A percentile compares a stretch with the other conserved stretches of the same genome.
These are phyloP conservation scores for Prunella strophiata DNA, from an alignment of 2,797 vertebrate genomes.

Conservation along the genomic window DNA sequence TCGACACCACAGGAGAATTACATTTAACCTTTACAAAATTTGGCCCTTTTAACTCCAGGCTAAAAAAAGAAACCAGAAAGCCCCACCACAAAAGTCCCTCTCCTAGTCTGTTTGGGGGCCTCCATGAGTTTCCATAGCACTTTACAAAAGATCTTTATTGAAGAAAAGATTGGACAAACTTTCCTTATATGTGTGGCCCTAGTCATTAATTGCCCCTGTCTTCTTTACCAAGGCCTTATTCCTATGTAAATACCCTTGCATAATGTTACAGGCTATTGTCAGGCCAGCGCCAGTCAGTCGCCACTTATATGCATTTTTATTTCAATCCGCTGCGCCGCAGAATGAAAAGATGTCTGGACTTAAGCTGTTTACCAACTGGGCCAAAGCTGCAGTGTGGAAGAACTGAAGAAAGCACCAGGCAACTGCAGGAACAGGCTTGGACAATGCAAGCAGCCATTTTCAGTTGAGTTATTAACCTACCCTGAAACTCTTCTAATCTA, in stretches of 20 bases:
- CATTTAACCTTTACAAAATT: conserved; percentile 52
- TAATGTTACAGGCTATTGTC: conserved; percentile 84
- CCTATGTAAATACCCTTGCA: conserved; percentile 87
- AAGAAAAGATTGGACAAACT: conserved; percentile 79
- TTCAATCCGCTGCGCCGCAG: conserved; percentile 77
- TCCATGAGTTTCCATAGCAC: conserved; percentile 77
- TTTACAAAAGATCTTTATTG: conserved; percentile 80
- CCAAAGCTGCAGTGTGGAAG: conserved; percentile 78
- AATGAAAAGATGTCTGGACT: conserved; percentile 84
- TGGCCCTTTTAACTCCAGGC: conserved; percentile 11
- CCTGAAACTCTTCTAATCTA: conserved; percentile 80
- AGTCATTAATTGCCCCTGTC: conserved; percentile 78
- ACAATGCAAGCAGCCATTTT: conserved; percentile 82
- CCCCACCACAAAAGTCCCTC: conserved; percentile 50
- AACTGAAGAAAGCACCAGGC: conserved; percentile 78
- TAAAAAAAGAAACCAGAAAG: background rate
- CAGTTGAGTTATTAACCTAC: conserved; percentile 82
- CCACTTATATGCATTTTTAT: conserved; percentile 82
- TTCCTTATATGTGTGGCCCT: conserved; percentile 79
- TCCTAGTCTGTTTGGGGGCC: conserved; percentile 73
- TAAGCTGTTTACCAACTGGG: conserved; percentile 86
- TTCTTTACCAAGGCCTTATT: conserved; percentile 80
- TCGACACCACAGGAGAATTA: background rate
- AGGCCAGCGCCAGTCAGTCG: conserved; percentile 79
- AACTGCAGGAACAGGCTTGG: conserved; percentile 72